Conservation (phyloP, 2,113 vertebrate genomes). For the Ibidorhyncha struthersii region DNA sequence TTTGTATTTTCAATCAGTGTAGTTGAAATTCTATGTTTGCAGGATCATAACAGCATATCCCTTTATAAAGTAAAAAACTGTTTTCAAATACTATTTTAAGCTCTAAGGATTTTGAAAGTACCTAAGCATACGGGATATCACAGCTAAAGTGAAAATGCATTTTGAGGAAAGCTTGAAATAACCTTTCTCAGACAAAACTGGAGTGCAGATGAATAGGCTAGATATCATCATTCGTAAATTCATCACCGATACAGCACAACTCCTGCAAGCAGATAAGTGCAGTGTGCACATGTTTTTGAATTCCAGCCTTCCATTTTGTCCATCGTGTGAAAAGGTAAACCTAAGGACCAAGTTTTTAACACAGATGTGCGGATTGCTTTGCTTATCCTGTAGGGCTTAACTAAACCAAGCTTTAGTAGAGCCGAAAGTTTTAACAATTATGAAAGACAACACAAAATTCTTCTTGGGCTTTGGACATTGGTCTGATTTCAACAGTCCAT, state of each 20-base stretch:
- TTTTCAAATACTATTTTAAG: background rate
- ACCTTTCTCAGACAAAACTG: background rate
- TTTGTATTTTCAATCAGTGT: background rate
- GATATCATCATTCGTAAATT: background rate
- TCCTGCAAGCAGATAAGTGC: background rate
- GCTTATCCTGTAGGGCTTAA: background rate
- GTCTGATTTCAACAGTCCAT: background rate
- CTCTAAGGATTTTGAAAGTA: background rate
- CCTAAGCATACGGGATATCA: background rate
- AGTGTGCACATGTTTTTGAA: rapidly evolving
- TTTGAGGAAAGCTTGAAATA: background rate
- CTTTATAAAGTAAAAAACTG: background rate
- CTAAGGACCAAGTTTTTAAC: background rate
- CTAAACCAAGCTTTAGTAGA: background rate
- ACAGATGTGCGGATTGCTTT: background rate
- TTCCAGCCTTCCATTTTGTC: background rate
- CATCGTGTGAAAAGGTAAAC: rapidly evolving
- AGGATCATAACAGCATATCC: background rate
- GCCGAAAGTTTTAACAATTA: background rate
- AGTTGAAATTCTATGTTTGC: background rate
- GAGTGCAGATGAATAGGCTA: background rate
- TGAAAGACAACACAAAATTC: rapidly evolving
- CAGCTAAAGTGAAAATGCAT: background rate
- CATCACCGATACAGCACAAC: background rate
- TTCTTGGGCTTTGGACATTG: background rate